Base-by-base conservation (phyloP, 2,113 vertebrate genomes). In the Scartelaos histophorus region DNA sequence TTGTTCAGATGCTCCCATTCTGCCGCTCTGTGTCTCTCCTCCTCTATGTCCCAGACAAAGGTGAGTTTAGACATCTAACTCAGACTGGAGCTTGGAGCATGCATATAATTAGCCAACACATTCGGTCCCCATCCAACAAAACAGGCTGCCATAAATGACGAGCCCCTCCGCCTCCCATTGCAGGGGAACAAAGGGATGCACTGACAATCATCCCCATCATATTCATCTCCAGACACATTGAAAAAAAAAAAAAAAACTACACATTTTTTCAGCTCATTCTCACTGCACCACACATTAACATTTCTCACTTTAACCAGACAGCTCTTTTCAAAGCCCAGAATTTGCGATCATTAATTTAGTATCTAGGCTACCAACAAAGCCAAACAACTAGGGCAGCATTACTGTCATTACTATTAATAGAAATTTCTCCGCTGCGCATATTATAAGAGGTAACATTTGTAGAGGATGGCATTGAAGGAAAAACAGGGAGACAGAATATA, bases 121-220 rank as follows among this genome's bases (percentile, higher is more conserved):
- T 66, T 45, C 51, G 16, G 7, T 66, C n/a, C 64, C 25, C 62
- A 47, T 54, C 69, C 68, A 60, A 67, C 49, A 68, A 60, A 65
- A 57, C 62, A 70, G 22, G 29, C 53, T 67, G 67, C 80, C 75
- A 86, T 74, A 79, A 72, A 76, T 62, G 84, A 87, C 73, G 69
- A 79, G 85, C 76, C 17, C 70, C 66, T 22, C 70, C 78, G 73
- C 78, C 81, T 88, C 75, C 69, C 67, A 71, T 84, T 82, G 80
- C 82, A 88, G 84, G 78, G 71, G 82, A 82, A 91, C 89, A 90
- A 87, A 88, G 78, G 87, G 82, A 76, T 71, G 71, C 29, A 1
- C 80, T 88, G 82, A 85, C 87, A 84, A 85, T 86, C 81, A 82
- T 85, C 79, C 60, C 79, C 71, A 58, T 87, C 86, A 79, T 78